A percentile compares a stretch with the other conserved stretches of the same genome.
Evolutionary conservation across 2,888 invertebrate genomes (phyloP).

Genomic region (Orchesella flavescens): DNA sequence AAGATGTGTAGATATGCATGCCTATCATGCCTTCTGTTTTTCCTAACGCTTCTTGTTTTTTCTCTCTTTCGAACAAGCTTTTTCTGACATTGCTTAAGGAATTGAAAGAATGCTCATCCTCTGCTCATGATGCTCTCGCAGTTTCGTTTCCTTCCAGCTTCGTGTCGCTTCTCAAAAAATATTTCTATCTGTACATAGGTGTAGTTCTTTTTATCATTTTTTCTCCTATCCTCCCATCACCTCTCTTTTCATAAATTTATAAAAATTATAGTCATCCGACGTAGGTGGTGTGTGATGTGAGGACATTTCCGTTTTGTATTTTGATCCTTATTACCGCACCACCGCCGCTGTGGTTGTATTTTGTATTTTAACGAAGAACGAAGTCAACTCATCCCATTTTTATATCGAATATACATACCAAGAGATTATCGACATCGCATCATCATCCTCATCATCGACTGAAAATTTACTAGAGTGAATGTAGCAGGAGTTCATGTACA

Average conservation of each 20-base stretch:
- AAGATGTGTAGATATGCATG: slow-evolving; percentile 1
- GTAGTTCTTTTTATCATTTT: slow-evolving; percentile 22
- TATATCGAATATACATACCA: not conserved
- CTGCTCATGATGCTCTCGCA: slow-evolving; percentile 51
- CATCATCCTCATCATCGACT: slow-evolving; percentile 12
- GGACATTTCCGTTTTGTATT: not conserved
- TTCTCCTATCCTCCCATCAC: not conserved
- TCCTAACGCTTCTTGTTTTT: not conserved
- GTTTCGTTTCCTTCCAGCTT: slow-evolving; percentile 63
- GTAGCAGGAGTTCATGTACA: not conserved
- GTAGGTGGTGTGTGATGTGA: not conserved
- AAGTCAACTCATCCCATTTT: not conserved
- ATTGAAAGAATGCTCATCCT: slow-evolving; percentile 42
- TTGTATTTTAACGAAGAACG: not conserved
- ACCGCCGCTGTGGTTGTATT: not conserved
- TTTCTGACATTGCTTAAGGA: slow-evolving; percentile 9
- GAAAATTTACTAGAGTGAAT: not conserved
- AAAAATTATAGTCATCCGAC: not conserved
- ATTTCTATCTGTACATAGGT: slow-evolving; percentile 47
- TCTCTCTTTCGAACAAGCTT: slow-evolving; percentile 31
- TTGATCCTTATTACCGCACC: not conserved
- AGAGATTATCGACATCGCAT: slow-evolving; percentile 16
- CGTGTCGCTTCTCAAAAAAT: slow-evolving; percentile 60
- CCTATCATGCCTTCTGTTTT: slow-evolving; percentile 19
- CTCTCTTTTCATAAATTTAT: slow-evolving; percentile 28